These are phyloP conservation scores for Amphimedon queenslandica DNA, from an alignment of 37 sponge, comb jelly and placozoan species.

Conservation along the genomic window DNA sequence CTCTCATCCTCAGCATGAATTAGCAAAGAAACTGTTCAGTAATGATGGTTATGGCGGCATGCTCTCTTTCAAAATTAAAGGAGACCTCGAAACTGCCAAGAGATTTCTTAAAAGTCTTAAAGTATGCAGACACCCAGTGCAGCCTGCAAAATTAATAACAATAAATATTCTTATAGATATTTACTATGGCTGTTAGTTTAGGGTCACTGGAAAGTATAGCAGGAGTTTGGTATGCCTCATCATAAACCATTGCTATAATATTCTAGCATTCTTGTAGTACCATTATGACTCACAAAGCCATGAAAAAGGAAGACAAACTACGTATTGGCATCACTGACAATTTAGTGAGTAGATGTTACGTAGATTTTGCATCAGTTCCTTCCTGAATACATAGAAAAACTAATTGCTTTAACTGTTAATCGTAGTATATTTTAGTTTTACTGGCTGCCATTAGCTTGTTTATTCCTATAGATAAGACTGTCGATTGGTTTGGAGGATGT, in stretches of 20 bases:
- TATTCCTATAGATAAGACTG: constrained; percentile 68
- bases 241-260: not conserved
- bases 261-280: not conserved
- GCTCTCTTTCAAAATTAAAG: constrained; percentile 87
- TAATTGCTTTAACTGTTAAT: not conserved
- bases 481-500: constrained; percentile 92
- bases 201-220: constrained; percentile 58
- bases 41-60: constrained; percentile 98
- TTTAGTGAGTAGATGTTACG: not conserved
- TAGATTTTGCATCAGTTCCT: not conserved
- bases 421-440: not conserved
- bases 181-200: constrained; percentile 57
- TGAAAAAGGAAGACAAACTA: not conserved
- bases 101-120: constrained; percentile 81
- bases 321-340: not conserved
- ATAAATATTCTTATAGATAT: constrained; percentile 16
- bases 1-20: constrained; percentile 94
- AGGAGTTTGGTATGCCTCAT: not conserved
- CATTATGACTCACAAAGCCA: not conserved
- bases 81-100: constrained; percentile 54
- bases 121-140: constrained; percentile 22
- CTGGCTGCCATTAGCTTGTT: too few relatives aligned
- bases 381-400: not conserved
- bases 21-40: constrained; percentile 80
- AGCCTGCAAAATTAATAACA: not conserved